Percentiles rank a stretch among this genome's conserved stretches.
phyloP scores from a whole-genome alignment of 1,140 invertebrate species.

The Pseudomyrmex gracilis region DNA sequence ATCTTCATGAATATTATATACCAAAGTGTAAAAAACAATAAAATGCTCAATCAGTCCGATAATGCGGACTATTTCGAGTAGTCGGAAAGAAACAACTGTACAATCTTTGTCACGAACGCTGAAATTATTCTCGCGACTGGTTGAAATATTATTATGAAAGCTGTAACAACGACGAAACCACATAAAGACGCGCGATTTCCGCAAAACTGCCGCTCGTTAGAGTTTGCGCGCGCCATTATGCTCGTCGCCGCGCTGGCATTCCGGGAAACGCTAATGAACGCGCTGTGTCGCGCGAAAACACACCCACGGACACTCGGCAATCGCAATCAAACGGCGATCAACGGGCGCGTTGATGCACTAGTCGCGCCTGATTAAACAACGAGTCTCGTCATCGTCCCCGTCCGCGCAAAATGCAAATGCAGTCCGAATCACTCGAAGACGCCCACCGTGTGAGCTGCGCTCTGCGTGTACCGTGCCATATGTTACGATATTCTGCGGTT shows the following conservation, averaged over 20 bases:
- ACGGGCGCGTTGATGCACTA: slow-evolving; percentile 49
- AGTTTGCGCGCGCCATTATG: slow-evolving; percentile 21
- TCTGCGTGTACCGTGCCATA: slow-evolving; percentile 59
- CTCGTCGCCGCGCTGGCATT: slow-evolving; percentile 30
- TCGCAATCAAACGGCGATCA: slow-evolving; percentile 60
- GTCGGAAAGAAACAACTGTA: no score
- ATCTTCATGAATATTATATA: no score
- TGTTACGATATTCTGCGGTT: slow-evolving; percentile 69
- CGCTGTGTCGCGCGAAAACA: slow-evolving; percentile 44
- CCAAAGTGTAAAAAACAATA: no score
- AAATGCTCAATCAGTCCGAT: no score
- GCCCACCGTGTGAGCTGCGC: slow-evolving; percentile 22
- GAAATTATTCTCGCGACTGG: not conserved
- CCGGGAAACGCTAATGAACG: slow-evolving; percentile 61
- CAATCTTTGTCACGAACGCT: slow-evolving; percentile 1
- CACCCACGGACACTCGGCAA: slow-evolving; percentile 55
- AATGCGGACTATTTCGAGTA: no score
- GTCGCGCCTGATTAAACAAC: slow-evolving; percentile 61
- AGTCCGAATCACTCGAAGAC: slow-evolving; percentile 54
- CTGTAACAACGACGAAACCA: not conserved
- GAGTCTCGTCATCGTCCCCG: slow-evolving; percentile 51
- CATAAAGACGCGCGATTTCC: slow-evolving; percentile 15
- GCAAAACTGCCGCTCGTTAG: slow-evolving; percentile 11
- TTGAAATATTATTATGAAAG: slow-evolving; percentile 24
- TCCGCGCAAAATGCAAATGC: slow-evolving; percentile 59